A percentile compares a stretch with the other conserved stretches of the same genome.
phyloP scores from a whole-genome alignment of 2,113 vertebrate genomes.

The Odontophorus gujanensis region DNA sequence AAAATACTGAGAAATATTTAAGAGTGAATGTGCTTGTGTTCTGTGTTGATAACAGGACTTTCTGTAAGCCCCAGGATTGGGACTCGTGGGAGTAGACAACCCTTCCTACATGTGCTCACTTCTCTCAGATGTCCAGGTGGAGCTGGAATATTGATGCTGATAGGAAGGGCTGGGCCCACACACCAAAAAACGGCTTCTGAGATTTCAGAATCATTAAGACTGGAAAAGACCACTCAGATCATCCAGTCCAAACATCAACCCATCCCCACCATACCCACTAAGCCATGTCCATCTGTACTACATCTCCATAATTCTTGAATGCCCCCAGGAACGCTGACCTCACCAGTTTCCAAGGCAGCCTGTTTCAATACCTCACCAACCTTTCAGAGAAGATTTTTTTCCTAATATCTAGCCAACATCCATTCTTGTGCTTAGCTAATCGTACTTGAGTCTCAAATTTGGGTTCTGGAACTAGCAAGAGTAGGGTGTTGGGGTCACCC shows the following conservation, averaged over 20 bases:
- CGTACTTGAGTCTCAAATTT: not conserved
- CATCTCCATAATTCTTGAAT: no score
- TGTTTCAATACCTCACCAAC: no score
- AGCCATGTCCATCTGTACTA: no score
- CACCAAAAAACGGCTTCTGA: not conserved
- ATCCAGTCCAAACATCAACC: no score
- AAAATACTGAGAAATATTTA: not conserved
- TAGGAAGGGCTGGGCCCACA: not conserved
- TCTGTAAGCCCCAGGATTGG: not conserved
- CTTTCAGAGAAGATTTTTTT: no score
- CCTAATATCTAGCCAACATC: not conserved
- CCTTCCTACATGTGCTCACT: fast-evolving
- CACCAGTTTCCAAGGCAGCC: no score
- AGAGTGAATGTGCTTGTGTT: not conserved
- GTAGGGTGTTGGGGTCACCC: not conserved
- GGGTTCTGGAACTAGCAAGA: not conserved
- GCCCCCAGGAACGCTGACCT: no score
- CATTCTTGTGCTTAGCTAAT: not conserved
- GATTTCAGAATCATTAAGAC: not conserved
- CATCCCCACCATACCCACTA: no score
- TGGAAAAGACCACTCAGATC: no score
- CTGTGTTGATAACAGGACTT: not conserved
- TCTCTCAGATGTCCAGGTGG: not conserved
- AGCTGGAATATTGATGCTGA: not conserved
- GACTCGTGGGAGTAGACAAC: not conserved